Evolutionary conservation across 1,140 invertebrate genomes (phyloP), one percentile per base, ranked within the genome.

Genomic region (Drosophila busckii): DNA sequence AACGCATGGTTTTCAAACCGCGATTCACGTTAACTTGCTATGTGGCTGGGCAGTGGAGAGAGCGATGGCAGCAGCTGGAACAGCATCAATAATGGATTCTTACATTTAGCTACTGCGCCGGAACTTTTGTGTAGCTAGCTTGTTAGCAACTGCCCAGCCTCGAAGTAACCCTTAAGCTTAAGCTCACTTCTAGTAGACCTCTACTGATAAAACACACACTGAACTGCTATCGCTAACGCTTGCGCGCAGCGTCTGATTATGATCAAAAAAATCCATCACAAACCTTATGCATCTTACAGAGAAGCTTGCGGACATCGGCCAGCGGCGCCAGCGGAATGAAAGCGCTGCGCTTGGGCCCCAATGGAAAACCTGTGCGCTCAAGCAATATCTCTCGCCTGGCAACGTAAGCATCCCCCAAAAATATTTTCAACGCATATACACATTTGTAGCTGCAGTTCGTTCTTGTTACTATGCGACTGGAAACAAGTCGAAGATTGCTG

Each of bases 251-350:
- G 56, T 58, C 38, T 32, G 37, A 52, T 50, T 73, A 48, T 68
- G 52, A 62, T 29, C 37, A 61, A 66, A 65, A 42, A 65, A 73
- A 62, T 58, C 65, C 70, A 71, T 65, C 73, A 78, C 62, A 75
- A 59, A 67, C 70, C 70, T 83, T 76, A 83, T 82, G 73, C 70
- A 76, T 85, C 69, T 86, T 87, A 85, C 85, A 87, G 85, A 87
- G 84, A 86, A 87, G 85, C 70, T 66, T 87, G 64, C 80, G 82
- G 75, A 71, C 60, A 38, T 58, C 67, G 34, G 49, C 48, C 28
- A 55, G 25, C 26, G 58, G 20, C 23, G 41, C 44, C 13, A 37
- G 38, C 41, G 66, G 58, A 46, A 59, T 63, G 13, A 84, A 71
- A 67, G 58, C 85, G 4, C 31, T 87, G 35, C 83, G 83, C 28